phyloP scores from a whole-genome alignment of 2,888 invertebrate genomes.

The Eristalis arbustorum region DNA sequence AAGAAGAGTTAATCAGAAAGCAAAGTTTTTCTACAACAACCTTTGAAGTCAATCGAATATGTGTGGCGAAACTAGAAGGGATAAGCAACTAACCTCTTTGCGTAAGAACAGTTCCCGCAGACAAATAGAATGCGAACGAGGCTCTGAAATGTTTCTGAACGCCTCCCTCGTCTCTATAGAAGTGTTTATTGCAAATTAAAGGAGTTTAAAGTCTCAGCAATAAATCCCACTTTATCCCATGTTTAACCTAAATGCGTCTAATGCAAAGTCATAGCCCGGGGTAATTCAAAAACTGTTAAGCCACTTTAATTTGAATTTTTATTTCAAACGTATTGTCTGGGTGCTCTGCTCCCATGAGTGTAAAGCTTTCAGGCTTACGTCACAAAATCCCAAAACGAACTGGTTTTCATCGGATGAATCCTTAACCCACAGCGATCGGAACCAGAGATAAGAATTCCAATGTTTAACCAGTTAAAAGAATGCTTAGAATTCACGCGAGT shows the following conservation, averaged over 20 bases:
- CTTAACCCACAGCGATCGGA: not conserved
- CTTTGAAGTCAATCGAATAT: too few species aligned
- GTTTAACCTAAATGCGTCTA: not conserved
- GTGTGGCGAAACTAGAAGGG: too few species aligned
- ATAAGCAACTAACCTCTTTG: too few species aligned
- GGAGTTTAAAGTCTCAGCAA: not conserved
- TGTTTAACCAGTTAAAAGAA: not conserved
- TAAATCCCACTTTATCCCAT: not conserved
- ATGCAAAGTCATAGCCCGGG: not conserved
- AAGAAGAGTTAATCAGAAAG: too few species aligned
- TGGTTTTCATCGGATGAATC: not conserved
- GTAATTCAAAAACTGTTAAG: not conserved
- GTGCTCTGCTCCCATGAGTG: not conserved
- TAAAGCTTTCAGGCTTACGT: not conserved
- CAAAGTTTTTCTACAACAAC: too few species aligned
- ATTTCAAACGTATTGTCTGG: not conserved
- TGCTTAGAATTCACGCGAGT: not conserved
- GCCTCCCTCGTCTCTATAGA: not conserved
- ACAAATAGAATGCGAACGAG: too few species aligned
- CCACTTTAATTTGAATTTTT: not conserved
- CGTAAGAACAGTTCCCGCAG: too few species aligned
- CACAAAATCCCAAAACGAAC: not conserved
- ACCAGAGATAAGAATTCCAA: not conserved
- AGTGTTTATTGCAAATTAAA: not conserved
- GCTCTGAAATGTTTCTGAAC: not conserved